phyloP scores from a whole-genome alignment of 2,797 vertebrate species.

The Eulemur coronatus region DNA sequence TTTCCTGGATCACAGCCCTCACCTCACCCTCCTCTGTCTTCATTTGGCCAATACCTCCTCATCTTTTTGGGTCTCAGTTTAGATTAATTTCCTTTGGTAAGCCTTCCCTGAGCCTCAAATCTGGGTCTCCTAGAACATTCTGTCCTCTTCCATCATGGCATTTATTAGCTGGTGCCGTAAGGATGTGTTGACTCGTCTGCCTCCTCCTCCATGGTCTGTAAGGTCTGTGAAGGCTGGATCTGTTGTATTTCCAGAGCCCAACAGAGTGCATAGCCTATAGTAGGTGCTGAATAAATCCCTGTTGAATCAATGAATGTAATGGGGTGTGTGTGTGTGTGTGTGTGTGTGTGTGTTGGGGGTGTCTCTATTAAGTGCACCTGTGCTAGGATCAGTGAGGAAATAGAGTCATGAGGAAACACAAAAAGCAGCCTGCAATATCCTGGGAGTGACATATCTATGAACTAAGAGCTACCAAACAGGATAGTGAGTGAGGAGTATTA shows the following conservation, averaged over 20 bases:
- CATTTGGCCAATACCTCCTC: not conserved
- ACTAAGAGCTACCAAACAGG: not conserved
- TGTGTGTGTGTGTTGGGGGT: not conserved
- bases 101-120: not conserved
- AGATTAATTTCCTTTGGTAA: not conserved
- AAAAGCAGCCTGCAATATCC: not conserved
- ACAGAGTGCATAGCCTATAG: not conserved
- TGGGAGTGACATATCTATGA: not conserved
- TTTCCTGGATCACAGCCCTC: not conserved
- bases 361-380: not conserved
- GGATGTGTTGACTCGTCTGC: not conserved
- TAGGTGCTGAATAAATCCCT: not conserved
- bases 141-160: not conserved
- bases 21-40: not conserved
- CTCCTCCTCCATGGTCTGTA: not conserved
- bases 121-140: not conserved
- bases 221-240: not conserved
- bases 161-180: not conserved
- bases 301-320: not conserved
- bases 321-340: not conserved
- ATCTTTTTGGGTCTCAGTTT: not conserved
- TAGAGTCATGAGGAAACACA: not conserved
- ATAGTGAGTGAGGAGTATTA: not conserved
- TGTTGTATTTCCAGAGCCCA: not conserved
- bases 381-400: not conserved